Evolutionary conservation across 2,113 vertebrate genomes (phyloP).

Genomic region (Meleagris gallopavo): DNA sequence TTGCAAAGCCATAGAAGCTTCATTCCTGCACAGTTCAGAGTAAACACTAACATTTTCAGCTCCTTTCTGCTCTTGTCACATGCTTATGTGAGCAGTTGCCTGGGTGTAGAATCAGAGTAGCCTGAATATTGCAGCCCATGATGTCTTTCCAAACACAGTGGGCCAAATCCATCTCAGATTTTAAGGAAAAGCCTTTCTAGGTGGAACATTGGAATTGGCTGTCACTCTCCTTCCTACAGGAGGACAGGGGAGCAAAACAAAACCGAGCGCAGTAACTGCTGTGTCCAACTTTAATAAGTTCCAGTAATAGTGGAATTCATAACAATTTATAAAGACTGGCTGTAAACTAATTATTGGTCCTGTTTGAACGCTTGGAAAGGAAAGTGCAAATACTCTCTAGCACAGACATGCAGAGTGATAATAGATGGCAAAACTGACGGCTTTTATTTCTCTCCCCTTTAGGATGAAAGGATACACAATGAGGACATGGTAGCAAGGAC

Average conservation of each 20-base stretch:
- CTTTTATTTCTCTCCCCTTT: neutral
- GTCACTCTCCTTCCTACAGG: neutral
- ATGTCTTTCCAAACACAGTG: neutral
- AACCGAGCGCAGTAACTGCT: neutral
- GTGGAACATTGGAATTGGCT: neutral
- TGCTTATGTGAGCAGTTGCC: neutral
- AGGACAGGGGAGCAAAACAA: neutral
- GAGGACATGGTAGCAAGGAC: neutral
- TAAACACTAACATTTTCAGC: neutral
- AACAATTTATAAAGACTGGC: neutral
- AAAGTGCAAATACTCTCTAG: accelerated
- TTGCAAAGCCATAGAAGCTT: neutral
- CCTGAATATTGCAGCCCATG: accelerated
- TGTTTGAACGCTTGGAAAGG: neutral
- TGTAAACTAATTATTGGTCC: neutral
- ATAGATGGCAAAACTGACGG: neutral
- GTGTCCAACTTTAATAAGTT: neutral
- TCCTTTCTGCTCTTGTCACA: neutral
- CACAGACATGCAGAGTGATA: accelerated
- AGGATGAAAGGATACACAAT: neutral
- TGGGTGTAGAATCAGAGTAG: neutral
- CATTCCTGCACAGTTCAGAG: neutral
- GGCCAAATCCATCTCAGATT: neutral
- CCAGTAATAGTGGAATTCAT: accelerated
- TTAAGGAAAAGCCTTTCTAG: neutral